Evolutionary conservation across 2,888 invertebrate genomes (phyloP).

Genomic region (Odontomyia ornata): DNA sequence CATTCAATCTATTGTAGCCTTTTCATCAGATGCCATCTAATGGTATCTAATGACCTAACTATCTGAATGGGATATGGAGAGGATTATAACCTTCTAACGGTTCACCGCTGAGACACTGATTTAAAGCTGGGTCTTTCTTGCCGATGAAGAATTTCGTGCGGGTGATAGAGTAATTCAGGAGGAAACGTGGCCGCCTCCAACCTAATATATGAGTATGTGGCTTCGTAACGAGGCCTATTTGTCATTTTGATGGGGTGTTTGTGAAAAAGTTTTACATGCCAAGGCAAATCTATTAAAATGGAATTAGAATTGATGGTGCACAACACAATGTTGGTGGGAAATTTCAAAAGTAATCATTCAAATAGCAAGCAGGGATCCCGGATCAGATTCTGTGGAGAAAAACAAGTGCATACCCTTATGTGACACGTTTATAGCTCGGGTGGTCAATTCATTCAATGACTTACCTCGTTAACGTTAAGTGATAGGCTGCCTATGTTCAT

Average conservation of each 20-base stretch:
- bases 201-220: too few relatives aligned
- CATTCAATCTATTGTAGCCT: constrained; percentile 26
- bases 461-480: constrained; percentile 13
- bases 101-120: neutral
- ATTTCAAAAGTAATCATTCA: too few relatives aligned
- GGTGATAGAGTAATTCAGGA: neutral
- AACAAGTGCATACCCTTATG: neutral
- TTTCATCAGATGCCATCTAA: constrained; percentile 14
- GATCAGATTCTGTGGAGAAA: too few relatives aligned
- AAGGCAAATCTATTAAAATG: too few relatives aligned
- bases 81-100: neutral
- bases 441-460: neutral
- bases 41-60: neutral
- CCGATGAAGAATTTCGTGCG: neutral
- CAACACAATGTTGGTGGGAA: too few relatives aligned
- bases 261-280: too few relatives aligned
- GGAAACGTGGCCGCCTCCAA: too few relatives aligned
- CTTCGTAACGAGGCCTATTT: too few relatives aligned
- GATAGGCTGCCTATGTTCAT: neutral
- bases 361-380: too few relatives aligned
- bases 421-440: neutral
- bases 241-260: too few relatives aligned
- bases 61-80: neutral
- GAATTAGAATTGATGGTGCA: too few relatives aligned
- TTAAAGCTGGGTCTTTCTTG: neutral